Percentiles rank a stretch among this genome's conserved stretches.
Conservation (phyloP, 2,797 vertebrate species). For the Sebastolobus altivelis region DNA sequence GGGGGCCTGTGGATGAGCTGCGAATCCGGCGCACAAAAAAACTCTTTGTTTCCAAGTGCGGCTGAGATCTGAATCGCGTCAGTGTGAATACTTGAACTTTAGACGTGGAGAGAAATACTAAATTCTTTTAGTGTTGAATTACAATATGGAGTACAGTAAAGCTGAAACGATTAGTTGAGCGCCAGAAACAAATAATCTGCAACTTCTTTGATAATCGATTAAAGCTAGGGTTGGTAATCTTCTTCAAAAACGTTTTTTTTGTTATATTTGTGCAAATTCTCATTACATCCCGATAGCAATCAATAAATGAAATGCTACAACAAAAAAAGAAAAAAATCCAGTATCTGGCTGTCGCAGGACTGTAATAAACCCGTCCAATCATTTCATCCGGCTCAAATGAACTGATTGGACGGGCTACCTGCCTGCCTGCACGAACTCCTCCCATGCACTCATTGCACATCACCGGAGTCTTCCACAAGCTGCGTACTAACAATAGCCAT, state of each 20-base stretch:
- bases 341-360: neutral
- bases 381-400: too few relatives aligned
- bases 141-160: neutral
- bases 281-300: neutral
- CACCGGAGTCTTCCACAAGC: too few relatives aligned
- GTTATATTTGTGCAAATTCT: neutral
- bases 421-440: too few relatives aligned
- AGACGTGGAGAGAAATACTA: conserved; percentile 4
- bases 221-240: neutral
- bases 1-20: conserved; percentile 39
- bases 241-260: neutral
- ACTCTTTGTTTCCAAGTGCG: conserved; percentile 53
- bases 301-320: neutral
- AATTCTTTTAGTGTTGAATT: conserved; percentile 11
- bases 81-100: conserved; percentile 61
- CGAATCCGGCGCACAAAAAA: conserved; percentile 50
- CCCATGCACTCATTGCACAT: too few relatives aligned
- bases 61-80: conserved; percentile 57
- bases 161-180: neutral
- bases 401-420: too few relatives aligned
- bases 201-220: neutral
- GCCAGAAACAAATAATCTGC: neutral
- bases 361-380: neutral
- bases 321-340: neutral
- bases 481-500: neutral